These are phyloP conservation scores for Aurelia aurita complex sp. Pacific DNA, from an alignment of 30 jellyfish, hydroid and myxozoan species.

Conservation along the genomic window DNA sequence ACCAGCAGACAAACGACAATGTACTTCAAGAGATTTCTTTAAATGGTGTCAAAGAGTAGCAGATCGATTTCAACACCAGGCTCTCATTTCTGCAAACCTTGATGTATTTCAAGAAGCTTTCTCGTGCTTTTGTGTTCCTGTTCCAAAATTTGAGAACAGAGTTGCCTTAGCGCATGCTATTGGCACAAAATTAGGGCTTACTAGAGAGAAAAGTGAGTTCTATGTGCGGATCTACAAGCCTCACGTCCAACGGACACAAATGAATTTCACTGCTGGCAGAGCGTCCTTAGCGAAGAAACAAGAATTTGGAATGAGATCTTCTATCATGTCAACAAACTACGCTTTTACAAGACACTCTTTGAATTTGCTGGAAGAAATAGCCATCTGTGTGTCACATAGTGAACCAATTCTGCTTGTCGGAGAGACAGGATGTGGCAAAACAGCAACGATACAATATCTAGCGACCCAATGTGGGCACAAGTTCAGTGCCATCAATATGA, in stretches of 20 bases:
- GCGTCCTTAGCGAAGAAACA: constrained; percentile 45
- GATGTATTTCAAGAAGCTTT: constrained; percentile 81
- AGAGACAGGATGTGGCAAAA: constrained; percentile 99
- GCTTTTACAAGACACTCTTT: constrained; percentile 87
- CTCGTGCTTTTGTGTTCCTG: constrained; percentile 87
- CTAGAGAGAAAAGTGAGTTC: constrained; percentile 76
- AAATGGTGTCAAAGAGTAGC: constrained; percentile 84
- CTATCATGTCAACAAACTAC: constrained; percentile 23
- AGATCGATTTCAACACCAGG: constrained; percentile 11
- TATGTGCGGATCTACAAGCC: constrained; percentile 69
- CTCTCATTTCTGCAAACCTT: constrained; percentile 37
- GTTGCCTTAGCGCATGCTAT: constrained; percentile 63
- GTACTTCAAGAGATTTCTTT: constrained; percentile 81
- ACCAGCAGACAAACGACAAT: constrained; percentile 47
- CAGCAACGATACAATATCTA: constrained; percentile 91
- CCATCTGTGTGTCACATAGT: constrained; percentile 73
- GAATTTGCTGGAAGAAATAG: constrained; percentile 72
- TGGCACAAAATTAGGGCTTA: constrained; percentile 83
- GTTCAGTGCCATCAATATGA: constrained; percentile 88
- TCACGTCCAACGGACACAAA: constrained; percentile 43
- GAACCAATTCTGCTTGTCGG: constrained; percentile 97
- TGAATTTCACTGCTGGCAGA: constrained; percentile 71
- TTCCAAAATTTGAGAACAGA: constrained; percentile 47
- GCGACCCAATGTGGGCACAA: constrained; percentile 92
- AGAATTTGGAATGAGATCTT: background rate